Conservation (phyloP, 2,797 vertebrate genomes). For the Catostomus latipinnis region DNA sequence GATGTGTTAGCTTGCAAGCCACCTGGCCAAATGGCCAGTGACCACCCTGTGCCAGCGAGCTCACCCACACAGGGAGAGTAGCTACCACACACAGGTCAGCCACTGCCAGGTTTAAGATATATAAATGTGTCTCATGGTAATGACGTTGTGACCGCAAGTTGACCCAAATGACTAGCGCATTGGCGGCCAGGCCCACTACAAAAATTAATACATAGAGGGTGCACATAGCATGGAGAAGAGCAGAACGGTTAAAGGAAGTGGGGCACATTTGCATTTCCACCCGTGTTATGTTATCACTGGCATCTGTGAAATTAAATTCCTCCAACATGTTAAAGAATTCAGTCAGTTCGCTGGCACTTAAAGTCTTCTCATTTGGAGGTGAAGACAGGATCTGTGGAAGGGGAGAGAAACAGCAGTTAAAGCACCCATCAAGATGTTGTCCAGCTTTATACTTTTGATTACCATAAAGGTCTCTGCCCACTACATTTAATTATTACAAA, state of each 20-base stretch:
- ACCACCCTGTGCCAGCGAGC: slow-evolving; percentile 88
- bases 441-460: neutral
- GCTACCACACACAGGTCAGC: slow-evolving; percentile 91
- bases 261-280: slow-evolving; percentile 80
- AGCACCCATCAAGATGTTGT: neutral
- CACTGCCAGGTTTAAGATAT: slow-evolving; percentile 90
- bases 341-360: slow-evolving; percentile 83
- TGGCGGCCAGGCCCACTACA: slow-evolving; percentile 88
- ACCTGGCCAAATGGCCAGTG: slow-evolving; percentile 94
- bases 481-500: too few relatives aligned
- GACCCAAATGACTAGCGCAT: slow-evolving; percentile 92
- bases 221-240: slow-evolving; percentile 86
- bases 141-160: slow-evolving; percentile 89
- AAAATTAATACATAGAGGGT: slow-evolving; percentile 93
- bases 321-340: slow-evolving; percentile 78
- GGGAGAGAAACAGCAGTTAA: slow-evolving; percentile 24
- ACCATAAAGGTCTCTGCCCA: neutral
- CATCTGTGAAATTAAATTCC: slow-evolving; percentile 84
- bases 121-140: slow-evolving; percentile 88
- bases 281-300: slow-evolving; percentile 80
- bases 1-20: slow-evolving; percentile 91
- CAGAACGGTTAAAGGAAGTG: slow-evolving; percentile 78
- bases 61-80: slow-evolving; percentile 93
- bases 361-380: slow-evolving; percentile 64
- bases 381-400: slow-evolving; percentile 42